These are phyloP conservation scores for Drosophila kuntzei DNA, from an alignment of 2,888 invertebrate genomes.

Conservation along the genomic window DNA sequence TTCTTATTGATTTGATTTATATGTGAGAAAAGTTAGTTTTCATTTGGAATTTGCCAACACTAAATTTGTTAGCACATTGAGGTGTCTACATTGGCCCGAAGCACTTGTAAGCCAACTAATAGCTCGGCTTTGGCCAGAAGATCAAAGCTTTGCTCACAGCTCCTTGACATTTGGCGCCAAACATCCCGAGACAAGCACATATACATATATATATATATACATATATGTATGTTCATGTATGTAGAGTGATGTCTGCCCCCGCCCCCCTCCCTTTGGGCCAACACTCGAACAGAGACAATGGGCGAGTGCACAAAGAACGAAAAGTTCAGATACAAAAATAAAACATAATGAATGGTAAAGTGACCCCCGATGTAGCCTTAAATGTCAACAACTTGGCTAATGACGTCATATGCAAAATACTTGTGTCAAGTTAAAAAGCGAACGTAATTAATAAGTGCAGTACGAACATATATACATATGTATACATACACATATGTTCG, in stretches of 20 bases:
- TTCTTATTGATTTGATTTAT: neutral
- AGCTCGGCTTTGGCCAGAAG: slow-evolving; percentile 47
- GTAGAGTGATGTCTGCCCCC: neutral
- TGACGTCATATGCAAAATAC: slow-evolving; percentile 78
- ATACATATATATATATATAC: neutral
- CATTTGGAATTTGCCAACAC: neutral
- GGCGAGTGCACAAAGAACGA: slow-evolving; percentile 51
- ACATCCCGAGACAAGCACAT: slow-evolving; percentile 24
- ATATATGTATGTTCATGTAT: neutral
- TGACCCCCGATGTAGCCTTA: slow-evolving; percentile 72
- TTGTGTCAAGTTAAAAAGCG: slow-evolving; percentile 71
- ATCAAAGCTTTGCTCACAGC: slow-evolving; percentile 71
- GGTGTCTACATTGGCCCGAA: neutral
- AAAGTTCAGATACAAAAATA: slow-evolving; percentile 50
- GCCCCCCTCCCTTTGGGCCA: neutral
- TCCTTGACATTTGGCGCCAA: slow-evolving; percentile 61
- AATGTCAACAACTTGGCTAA: slow-evolving; percentile 67
- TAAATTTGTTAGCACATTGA: slow-evolving; percentile 10
- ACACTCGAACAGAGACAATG: slow-evolving; percentile 53
- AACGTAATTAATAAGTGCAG: slow-evolving; percentile 62
- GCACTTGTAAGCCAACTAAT: slow-evolving; percentile 45
- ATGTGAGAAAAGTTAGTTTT: slow-evolving; percentile 1
- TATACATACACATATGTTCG: too few relatives aligned
- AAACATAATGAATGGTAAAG: slow-evolving; percentile 62
- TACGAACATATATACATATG: too few relatives aligned